A percentile compares a stretch with the other conserved stretches of the same genome.
Conservation (phyloP, 2,888 invertebrate genomes). For the Ormyrus labotus region DNA sequence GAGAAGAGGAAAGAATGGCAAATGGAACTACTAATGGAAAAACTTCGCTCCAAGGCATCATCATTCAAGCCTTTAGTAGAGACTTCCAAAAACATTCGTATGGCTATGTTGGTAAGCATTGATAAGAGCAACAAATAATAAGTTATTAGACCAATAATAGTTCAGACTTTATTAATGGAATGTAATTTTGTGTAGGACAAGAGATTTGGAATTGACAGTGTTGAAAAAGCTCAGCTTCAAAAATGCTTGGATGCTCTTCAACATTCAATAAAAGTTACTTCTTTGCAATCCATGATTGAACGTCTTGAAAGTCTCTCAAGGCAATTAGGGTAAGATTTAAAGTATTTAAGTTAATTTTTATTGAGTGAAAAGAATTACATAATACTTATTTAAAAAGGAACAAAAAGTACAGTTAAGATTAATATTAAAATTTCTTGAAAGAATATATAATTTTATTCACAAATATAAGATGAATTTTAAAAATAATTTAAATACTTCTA, state of each 20-base stretch:
- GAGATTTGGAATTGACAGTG: slow-evolving; percentile 89
- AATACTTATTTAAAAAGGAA: slow-evolving; percentile 50
- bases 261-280: slow-evolving; percentile 94
- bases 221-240: slow-evolving; percentile 90
- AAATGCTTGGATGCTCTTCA: slow-evolving; percentile 94
- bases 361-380: slow-evolving; percentile 5
- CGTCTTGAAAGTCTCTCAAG: slow-evolving; percentile 93
- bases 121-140: neutral
- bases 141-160: neutral
- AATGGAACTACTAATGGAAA: slow-evolving; percentile 93
- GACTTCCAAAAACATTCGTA: slow-evolving; percentile 90
- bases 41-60: slow-evolving; percentile 88
- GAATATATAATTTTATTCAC: too few relatives aligned
- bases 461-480: too few relatives aligned
- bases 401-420: too few relatives aligned
- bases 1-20: slow-evolving; percentile 86
- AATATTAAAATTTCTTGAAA: too few relatives aligned
- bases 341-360: slow-evolving; percentile 4
- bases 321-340: slow-evolving; percentile 84
- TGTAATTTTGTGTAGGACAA: slow-evolving; percentile 83
- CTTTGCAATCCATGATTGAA: slow-evolving; percentile 93
- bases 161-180: neutral
- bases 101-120: slow-evolving; percentile 86
- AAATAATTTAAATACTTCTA: too few relatives aligned
- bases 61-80: slow-evolving; percentile 90